A percentile compares a stretch with the other conserved stretches of the same genome.
Evolutionary conservation across 2,888 invertebrate genomes (phyloP).

Genomic region (Brachynemurus nebulosus): DNA sequence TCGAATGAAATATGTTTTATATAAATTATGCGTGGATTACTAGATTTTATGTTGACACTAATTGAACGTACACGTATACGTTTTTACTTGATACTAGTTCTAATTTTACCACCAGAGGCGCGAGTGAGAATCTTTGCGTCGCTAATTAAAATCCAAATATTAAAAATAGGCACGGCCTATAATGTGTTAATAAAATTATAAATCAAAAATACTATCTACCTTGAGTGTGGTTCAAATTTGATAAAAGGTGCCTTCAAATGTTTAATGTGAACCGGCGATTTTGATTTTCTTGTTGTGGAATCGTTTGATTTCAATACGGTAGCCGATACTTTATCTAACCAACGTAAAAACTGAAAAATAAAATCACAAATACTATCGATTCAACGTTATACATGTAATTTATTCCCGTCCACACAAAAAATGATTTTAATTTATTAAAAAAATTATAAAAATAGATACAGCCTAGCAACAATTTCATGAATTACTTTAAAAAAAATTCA

Average conservation of each 20-base stretch:
- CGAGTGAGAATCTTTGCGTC: no score
- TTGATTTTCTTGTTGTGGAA: constrained; percentile 9
- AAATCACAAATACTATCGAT: constrained; percentile 1
- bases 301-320: constrained; percentile 29
- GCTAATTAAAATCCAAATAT: constrained; percentile 10
- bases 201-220: no score
- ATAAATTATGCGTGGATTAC: no score
- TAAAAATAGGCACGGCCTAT: not conserved
- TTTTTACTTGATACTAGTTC: constrained; percentile 4
- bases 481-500: not conserved
- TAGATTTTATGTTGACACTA: constrained; percentile 7
- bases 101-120: no score
- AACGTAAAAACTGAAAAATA: constrained; percentile 21
- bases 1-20: no score
- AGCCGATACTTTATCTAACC: constrained; percentile 51
- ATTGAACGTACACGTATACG: constrained; percentile 1
- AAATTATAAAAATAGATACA: no score
- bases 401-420: no score
- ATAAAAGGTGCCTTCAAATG: constrained; percentile 52
- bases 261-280: constrained; percentile 33
- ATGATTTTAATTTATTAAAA: no score
- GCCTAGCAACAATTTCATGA: no score
- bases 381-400: no score
- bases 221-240: constrained; percentile 56
- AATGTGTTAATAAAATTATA: constrained; percentile 4